phyloP scores from a whole-genome alignment of 1,140 invertebrate species.

The Lanistes nyassanus region DNA sequence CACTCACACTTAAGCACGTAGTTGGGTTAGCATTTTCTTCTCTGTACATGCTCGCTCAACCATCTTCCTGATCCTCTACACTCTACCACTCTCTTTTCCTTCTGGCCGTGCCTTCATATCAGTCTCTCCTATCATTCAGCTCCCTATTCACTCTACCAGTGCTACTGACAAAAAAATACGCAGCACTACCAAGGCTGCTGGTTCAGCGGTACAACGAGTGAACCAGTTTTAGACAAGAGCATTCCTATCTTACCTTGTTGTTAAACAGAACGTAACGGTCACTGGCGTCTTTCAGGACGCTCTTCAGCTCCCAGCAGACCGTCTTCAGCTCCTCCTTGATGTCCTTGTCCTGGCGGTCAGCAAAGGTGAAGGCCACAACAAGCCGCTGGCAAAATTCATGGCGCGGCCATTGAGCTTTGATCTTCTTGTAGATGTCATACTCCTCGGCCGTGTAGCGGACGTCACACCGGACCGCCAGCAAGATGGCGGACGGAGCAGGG shows the following conservation, averaged over 20 bases:
- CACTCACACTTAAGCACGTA: too few species aligned
- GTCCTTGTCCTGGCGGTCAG: slow-evolving; percentile 8
- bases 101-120: too few species aligned
- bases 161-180: too few species aligned
- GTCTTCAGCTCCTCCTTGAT: slow-evolving; percentile 11
- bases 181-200: too few species aligned
- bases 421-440: slow-evolving; percentile 17
- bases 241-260: not conserved
- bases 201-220: too few species aligned
- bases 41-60: too few species aligned
- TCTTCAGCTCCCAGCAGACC: slow-evolving; percentile 14
- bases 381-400: not conserved
- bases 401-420: slow-evolving; percentile 4
- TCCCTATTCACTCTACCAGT: too few species aligned
- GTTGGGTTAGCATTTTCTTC: too few species aligned
- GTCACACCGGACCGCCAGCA: not conserved
- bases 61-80: too few species aligned
- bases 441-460: slow-evolving; percentile 17
- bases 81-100: too few species aligned
- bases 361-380: slow-evolving; percentile 20
- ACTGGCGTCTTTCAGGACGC: not conserved
- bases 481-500: not conserved
- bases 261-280: not conserved
- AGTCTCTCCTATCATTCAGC: too few species aligned
- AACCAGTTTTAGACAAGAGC: not conserved